Evolutionary conservation across 1,140 invertebrate genomes (phyloP).

Genomic region (Euwallacea similis): DNA sequence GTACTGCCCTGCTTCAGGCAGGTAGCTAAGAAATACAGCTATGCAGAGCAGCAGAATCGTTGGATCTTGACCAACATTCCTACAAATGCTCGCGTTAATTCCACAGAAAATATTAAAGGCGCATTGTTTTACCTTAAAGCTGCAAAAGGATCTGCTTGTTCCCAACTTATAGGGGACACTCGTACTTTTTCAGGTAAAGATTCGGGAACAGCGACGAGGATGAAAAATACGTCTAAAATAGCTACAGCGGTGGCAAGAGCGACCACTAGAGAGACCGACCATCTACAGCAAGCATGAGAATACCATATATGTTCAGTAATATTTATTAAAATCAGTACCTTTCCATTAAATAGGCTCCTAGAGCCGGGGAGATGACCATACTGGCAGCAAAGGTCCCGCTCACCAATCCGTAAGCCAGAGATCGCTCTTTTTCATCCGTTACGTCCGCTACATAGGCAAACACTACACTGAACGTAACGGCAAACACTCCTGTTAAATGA

Average conservation of each 20-base stretch:
- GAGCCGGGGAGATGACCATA: slow-evolving; percentile 93
- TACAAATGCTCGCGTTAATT: background rate
- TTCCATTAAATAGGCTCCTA: slow-evolving; percentile 91
- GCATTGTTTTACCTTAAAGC: slow-evolving; percentile 63
- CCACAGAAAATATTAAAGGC: no score
- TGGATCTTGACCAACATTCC: slow-evolving; percentile 91
- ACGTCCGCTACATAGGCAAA: slow-evolving; percentile 99
- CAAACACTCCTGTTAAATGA: slow-evolving; percentile 78
- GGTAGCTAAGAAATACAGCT: slow-evolving; percentile 95
- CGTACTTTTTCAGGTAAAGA: slow-evolving; percentile 90
- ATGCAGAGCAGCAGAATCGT: slow-evolving; percentile 96
- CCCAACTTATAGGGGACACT: slow-evolving; percentile 87
- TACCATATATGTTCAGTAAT: no score
- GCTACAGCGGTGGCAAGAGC: slow-evolving; percentile 93
- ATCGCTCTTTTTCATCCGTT: slow-evolving; percentile 95
- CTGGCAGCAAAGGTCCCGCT: slow-evolving; percentile 97
- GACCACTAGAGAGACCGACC: slow-evolving; percentile 91
- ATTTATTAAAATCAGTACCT: slow-evolving; percentile 60
- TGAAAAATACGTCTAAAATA: slow-evolving; percentile 96
- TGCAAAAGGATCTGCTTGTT: slow-evolving; percentile 97
- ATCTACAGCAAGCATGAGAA: slow-evolving; percentile 36
- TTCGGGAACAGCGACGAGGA: slow-evolving; percentile 96
- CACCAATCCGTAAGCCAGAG: slow-evolving; percentile 94
- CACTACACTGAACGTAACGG: slow-evolving; percentile 98
- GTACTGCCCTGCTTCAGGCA: slow-evolving; percentile 98